Evolutionary conservation across 2,113 vertebrate genomes (phyloP), one percentile per base, ranked within the genome.

Genomic region (Dendropsophus ebraccatus): DNA sequence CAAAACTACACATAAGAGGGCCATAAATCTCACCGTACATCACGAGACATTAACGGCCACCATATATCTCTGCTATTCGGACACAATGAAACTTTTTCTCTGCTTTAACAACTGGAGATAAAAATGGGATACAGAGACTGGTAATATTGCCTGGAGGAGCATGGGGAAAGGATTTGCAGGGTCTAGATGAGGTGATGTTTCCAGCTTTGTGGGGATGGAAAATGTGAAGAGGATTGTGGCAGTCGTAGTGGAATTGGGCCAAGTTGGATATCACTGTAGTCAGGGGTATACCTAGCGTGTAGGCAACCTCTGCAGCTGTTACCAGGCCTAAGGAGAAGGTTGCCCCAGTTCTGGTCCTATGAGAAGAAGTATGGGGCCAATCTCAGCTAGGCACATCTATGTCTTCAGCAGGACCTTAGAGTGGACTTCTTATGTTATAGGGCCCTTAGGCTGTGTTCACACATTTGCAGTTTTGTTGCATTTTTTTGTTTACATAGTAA

Each of bases 41-140:
- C 83, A 62, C 83, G 75, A 65, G 32, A 58, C 41, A 49, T 84
- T 84, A 47, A n/a, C 70, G 10, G 17, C 54, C n/a, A 21, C 82
- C 7, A 84, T 84, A 49, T 77, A 84, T 84, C 73, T 84, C 37
- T 50, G 6, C n/a, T 35, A 73, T 58, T 52, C 60, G 35, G 78
- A 81, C 13, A 58, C 52, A 60, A 41, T 41, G 4, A 41, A 58
- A 41, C 77, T 58, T 45, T 32, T 35, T 79, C 21, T 37, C 5
- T 37, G 32, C 52, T 81, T 62, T 52, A 60, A 60, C 56, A 47
- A 35, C n/a, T 17, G 35, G 7, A 4, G 13, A 80, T 80, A 80
- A 80, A 79, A 45, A 45, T 41, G 58, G 21, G 56, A 62, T 37
- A 23, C 19, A 58, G 17, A 80, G 56, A 60, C 25, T n/a, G 35